A percentile compares a stretch with the other conserved stretches of the same genome.
Conservation (phyloP, 1,140 invertebrate species). For the Neodiprion pinetum region DNA sequence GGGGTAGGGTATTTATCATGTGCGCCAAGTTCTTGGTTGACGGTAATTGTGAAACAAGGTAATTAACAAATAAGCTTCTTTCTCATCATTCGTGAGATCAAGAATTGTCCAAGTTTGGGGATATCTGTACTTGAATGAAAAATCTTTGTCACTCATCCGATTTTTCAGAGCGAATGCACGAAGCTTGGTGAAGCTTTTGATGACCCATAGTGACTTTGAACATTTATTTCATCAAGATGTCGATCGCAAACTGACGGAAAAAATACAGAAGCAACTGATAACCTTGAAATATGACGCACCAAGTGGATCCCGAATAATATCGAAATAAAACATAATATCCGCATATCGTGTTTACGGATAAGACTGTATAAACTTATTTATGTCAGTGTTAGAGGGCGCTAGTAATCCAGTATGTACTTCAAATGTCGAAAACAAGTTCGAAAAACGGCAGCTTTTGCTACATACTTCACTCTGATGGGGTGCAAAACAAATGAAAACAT, state of each 20-base stretch:
- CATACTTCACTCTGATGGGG: too few relatives aligned
- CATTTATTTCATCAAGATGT: slow-evolving; percentile 29
- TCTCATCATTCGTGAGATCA: neutral
- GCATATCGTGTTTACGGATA: too few relatives aligned
- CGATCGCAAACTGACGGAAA: slow-evolving; percentile 28
- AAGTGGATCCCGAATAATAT: neutral
- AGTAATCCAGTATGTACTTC: too few relatives aligned
- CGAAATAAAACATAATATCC: neutral
- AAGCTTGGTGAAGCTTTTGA: slow-evolving; percentile 31
- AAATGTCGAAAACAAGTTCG: too few relatives aligned
- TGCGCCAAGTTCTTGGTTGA: slow-evolving; percentile 34
- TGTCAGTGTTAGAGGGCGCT: too few relatives aligned
- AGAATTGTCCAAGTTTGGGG: neutral
- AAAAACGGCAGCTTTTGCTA: too few relatives aligned
- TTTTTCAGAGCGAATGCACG: slow-evolving; percentile 29
- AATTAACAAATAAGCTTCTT: slow-evolving; percentile 2
- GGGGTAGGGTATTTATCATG: slow-evolving; percentile 29
- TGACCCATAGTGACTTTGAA: slow-evolving; percentile 30
- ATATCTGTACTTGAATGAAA: neutral
- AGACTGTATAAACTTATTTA: too few relatives aligned
- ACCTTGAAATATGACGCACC: neutral
- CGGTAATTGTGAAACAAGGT: slow-evolving; percentile 35
- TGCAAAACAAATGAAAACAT: too few relatives aligned
- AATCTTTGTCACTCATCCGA: neutral
- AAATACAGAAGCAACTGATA: slow-evolving; percentile 30